Percentiles rank a stretch among this genome's conserved stretches.
Conservation (phyloP, 1,140 invertebrate species). For the Delia radicum region DNA sequence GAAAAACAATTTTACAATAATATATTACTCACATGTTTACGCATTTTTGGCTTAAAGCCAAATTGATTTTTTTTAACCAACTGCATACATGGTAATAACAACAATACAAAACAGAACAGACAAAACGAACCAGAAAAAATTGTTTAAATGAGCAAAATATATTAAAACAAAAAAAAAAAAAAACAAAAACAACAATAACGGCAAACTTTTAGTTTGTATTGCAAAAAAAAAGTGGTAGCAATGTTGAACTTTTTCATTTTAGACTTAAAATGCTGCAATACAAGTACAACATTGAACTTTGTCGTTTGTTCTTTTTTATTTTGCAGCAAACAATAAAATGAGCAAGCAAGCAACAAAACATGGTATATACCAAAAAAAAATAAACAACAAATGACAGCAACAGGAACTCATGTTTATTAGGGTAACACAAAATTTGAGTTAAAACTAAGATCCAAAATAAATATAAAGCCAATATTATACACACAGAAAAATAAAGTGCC, state of each 20-base stretch:
- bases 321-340: neutral
- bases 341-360: neutral
- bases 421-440: no score
- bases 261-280: neutral
- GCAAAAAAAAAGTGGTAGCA: neutral
- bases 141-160: conserved; percentile 21
- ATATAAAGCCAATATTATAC: no score
- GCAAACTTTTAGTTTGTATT: neutral
- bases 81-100: neutral
- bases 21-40: conserved; percentile 26
- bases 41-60: conserved; percentile 27
- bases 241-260: neutral
- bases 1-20: conserved; percentile 15
- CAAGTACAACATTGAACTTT: neutral
- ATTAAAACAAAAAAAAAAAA: conserved; percentile 18
- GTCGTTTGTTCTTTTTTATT: neutral
- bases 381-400: neutral
- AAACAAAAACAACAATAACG: neutral
- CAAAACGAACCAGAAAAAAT: neutral
- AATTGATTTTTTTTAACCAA: conserved; percentile 22
- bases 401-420: neutral
- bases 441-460: no score
- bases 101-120: neutral
- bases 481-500: no score
- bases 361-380: neutral